Evolutionary conservation across 2,797 vertebrate genomes (phyloP), one percentile per base, ranked within the genome.

Genomic region (Notolabrus celidotus): DNA sequence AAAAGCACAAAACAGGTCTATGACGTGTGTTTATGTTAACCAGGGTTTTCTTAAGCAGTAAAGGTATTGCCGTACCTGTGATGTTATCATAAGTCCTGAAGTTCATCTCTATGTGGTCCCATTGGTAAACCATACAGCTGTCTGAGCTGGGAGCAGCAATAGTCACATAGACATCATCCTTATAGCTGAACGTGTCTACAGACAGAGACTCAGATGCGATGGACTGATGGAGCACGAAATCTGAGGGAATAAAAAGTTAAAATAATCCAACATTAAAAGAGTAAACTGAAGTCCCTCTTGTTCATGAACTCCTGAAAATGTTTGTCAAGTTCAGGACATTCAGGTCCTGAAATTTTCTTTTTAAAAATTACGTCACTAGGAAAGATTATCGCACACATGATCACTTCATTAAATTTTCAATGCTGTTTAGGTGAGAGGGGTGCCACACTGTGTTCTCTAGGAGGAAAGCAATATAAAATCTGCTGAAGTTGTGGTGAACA

Each of bases 21-120:
- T 36, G 10, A 36, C 8, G 9, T 15, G 0, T 38, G n/a, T 17
- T 16, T 19, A 50, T 17, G 23, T 54, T 17, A 22, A 52, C 23
- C 10, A 57, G 2, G 20, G 1, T 11, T 31, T 71, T 50, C 17
- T 60, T 27, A 65, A 25, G 39, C 4, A 10, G 20, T 45, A 8
- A 1, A 52, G 17, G 31, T 3, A 14, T 4, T 20, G 16, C 3
- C 41, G 4, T 92, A 99, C 97, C 98, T 92, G 98, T 99, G 80
- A 99, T 99, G 60, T 99, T 99, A 91, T 99, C 97, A 0, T 98
- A 99, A 64, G 94, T 99, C 91, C 98, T 95, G 93, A 98, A 99
- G 82, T 98, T 98, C 97, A 98, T 99, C 82, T 99, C 98, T 41
- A 99, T 99, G 92, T 99, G 98, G 88, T 99, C 98, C 98, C 98